Evolutionary conservation across 2,113 vertebrate species (phyloP), one percentile per base, ranked within the genome.

Genomic region (Phalacrocorax aristotelis): DNA sequence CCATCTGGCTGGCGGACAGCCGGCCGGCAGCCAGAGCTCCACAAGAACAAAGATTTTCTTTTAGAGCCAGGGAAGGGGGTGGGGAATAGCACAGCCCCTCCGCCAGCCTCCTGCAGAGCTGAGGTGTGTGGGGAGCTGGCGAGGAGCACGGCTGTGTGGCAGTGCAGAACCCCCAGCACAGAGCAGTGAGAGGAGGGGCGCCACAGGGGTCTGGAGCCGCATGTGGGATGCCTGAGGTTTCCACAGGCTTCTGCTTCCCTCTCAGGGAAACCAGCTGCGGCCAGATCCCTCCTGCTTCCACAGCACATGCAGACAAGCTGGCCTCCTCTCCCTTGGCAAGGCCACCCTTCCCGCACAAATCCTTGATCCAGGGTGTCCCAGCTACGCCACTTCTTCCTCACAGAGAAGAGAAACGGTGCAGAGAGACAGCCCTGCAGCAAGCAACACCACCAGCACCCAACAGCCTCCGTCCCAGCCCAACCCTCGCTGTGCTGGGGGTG

Each of bases 11-110:
- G 92, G 57, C 60, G 60, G 88, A 90, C 95, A 93, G 95, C 46
- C 87, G 95, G 94, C 92, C 69, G 3, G 40, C 95, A 93, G 97
- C 97, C 96, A 96, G 91, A 27, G 91, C 96, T 97, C 89, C 77
- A 0, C 83, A 82, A 84, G 97, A 97, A 97, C 97, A 97, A 97
- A 97, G 97, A 85, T 96, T 57, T 79, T 94, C 96, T 95, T 95
- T 97, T 84, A 96, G 87, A 79, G 78, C 65, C 2, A 62, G 70
- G 92, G 64, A 81, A 95, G 89, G 89, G 91, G 91, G 95, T 79
- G 93, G 96, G 90, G 95, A 96, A 78, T 11, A 26, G 87, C 87
- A 17, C 49, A 26, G 61, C 89, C 84, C 77, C 89, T 79, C 68
- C 40, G 21, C 57, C 86, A 93, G 83, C 58, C 92, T 95, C 92